Evolutionary conservation across 2,888 invertebrate species (phyloP), one percentile per base, ranked within the genome.

Genomic region (Corbicula japonica): DNA sequence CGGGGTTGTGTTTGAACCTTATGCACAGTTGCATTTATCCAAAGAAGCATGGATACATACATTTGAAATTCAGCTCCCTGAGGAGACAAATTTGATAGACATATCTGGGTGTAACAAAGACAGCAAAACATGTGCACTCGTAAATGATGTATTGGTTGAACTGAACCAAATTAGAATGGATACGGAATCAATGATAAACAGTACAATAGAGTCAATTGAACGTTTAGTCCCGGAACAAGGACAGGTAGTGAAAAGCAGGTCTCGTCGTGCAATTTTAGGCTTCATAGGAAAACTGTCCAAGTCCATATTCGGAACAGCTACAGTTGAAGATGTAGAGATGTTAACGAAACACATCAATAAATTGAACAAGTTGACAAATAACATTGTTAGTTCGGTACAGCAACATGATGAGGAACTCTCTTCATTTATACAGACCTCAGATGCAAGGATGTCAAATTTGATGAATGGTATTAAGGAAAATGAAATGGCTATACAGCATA

Each of bases 401-500:
- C 5, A 5, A 10, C 5, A 6, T 15, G 4, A 50, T 5, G 28
- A 4, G 12, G 28, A 26, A 26, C 23, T 10, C 23, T 10, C 23
- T 6, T 23, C 50, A 10, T 4, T 28, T 5, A 21, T 6, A 15
- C 12, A 8, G 12, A 23, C n/a, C 21, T 28, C 50, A 15, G 4
- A 23, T 3, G 2, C 18, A 6, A 23, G 23, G 23, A 15, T 50
- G 50, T 50, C 50, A 23, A 50, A 8, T 4, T 15, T 50, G 10
- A 23, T 50, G 50, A 6, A 21, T 26, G 12, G 26, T 50, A 8
- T 8, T 23, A 15, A 8, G 15, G 41, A 65, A 56, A 72, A 76
- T 65, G 50, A 76, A 38, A 10, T 63, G 28, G 66, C 65, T 26
- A 76, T 76, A 15, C 44, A 32, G 30, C 21, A 62, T 34, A n/a